Percentiles rank a stretch among this genome's conserved stretches.
Conservation (phyloP, 2,888 invertebrate genomes). For the Orgyia antiqua region DNA sequence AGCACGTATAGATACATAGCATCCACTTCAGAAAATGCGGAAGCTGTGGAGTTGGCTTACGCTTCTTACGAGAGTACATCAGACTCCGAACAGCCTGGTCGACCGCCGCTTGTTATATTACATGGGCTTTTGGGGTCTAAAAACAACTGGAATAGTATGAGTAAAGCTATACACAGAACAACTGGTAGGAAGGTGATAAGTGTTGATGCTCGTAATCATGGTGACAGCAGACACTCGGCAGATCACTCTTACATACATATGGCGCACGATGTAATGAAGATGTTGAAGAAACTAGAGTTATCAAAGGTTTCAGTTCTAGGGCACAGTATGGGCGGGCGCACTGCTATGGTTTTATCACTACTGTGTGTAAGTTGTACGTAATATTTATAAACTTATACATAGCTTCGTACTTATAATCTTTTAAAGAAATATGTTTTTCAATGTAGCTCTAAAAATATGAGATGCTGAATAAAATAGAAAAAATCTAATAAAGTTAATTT, state of each 20-base stretch:
- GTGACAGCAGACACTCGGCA: slow-evolving; percentile 90
- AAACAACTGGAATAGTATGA: slow-evolving; percentile 93
- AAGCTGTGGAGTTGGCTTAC: slow-evolving; percentile 82
- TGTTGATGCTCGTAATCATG: slow-evolving; percentile 96
- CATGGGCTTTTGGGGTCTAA: slow-evolving; percentile 96
- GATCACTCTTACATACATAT: slow-evolving; percentile 87
- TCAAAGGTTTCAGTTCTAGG: slow-evolving; percentile 85
- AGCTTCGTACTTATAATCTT: too few relatives aligned
- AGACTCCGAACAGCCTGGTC: slow-evolving; percentile 35
- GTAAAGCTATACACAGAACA: slow-evolving; percentile 84
- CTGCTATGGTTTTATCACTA: slow-evolving; percentile 91
- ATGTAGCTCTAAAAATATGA: too few relatives aligned
- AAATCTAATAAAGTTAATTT: too few relatives aligned
- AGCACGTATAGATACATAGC: slow-evolving; percentile 28
- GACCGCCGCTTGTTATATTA: slow-evolving; percentile 86
- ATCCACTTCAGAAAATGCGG: slow-evolving; percentile 47
- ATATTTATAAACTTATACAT: slow-evolving; percentile 13
- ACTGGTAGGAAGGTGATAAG: slow-evolving; percentile 87
- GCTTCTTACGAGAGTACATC: slow-evolving; percentile 80
- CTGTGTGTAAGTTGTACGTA: slow-evolving; percentile 74
- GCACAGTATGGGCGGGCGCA: slow-evolving; percentile 97
- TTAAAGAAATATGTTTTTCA: too few relatives aligned
- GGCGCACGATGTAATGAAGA: slow-evolving; percentile 78
- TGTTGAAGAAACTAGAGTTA: slow-evolving; percentile 81
- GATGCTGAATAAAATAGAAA: too few relatives aligned